Conservation (phyloP, 2,888 invertebrate genomes). For the Poecilobothrus nobilitatus region DNA sequence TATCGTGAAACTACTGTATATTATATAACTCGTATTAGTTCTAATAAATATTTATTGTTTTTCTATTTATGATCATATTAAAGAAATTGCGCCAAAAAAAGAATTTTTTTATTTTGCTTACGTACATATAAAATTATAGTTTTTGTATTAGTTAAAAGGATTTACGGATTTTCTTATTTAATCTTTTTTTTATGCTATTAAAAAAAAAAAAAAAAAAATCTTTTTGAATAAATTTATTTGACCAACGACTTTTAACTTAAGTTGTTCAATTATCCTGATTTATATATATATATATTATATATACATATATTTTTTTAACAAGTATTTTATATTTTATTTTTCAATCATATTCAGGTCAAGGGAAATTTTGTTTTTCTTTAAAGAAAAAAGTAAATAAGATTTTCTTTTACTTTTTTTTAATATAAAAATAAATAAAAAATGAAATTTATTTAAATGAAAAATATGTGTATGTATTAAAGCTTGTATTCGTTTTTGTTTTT, state of each 20-base stretch:
- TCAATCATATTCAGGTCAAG: constrained; percentile 12
- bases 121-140: neutral
- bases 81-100: constrained; percentile 1
- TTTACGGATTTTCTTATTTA: neutral
- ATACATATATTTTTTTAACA: no score
- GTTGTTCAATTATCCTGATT: neutral
- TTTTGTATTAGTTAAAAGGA: neutral
- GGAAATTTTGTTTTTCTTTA: constrained; percentile 15
- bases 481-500: no score
- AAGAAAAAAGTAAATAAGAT: constrained; percentile 7
- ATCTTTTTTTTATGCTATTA: no score
- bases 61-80: neutral
- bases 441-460: no score
- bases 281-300: neutral
- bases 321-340: constrained; percentile 13
- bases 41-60: no score
- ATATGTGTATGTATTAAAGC: no score
- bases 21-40: no score
- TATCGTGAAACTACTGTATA: no score
- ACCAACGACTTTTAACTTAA: neutral
- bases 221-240: neutral
- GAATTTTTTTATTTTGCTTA: neutral
- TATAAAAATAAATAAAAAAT: no score
- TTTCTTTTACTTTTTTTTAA: no score
- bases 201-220: no score